Conservation (phyloP, 2,113 vertebrate species). For the Crypturellus undulatus region DNA sequence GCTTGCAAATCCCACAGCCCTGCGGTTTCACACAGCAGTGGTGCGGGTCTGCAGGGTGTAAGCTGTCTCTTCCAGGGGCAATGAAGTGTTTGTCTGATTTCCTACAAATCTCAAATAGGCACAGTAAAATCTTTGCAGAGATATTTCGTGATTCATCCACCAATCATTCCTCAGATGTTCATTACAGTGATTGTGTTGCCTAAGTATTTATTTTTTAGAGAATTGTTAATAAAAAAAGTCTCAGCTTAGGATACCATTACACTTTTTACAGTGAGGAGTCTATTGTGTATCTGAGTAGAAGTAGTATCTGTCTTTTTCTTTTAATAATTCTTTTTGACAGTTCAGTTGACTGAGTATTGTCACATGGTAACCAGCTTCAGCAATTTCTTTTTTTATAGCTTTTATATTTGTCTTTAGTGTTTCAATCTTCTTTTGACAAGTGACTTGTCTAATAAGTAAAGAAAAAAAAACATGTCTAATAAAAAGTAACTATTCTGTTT, state of each 20-base stretch:
- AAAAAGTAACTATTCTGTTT: background rate
- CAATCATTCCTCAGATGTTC: background rate
- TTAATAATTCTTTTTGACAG: background rate
- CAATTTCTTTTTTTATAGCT: background rate
- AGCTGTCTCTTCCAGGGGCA: background rate
- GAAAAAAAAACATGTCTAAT: background rate
- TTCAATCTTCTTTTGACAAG: background rate
- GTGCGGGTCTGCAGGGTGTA: background rate
- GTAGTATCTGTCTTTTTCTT: background rate
- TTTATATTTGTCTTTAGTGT: background rate
- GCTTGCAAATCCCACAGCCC: rapidly evolving
- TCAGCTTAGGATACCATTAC: background rate
- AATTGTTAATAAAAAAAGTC: background rate
- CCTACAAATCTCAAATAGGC: background rate
- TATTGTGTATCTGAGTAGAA: background rate
- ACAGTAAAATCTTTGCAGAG: background rate
- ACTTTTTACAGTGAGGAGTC: background rate
- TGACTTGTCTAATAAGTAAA: background rate
- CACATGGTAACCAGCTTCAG: background rate
- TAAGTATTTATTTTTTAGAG: background rate
- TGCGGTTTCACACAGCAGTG: rapidly evolving
- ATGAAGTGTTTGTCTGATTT: background rate
- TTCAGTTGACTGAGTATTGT: background rate
- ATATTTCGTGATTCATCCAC: background rate
- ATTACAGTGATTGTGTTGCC: background rate